phyloP scores from a whole-genome alignment of 1,140 invertebrate species.

The Colletes latitarsis region DNA sequence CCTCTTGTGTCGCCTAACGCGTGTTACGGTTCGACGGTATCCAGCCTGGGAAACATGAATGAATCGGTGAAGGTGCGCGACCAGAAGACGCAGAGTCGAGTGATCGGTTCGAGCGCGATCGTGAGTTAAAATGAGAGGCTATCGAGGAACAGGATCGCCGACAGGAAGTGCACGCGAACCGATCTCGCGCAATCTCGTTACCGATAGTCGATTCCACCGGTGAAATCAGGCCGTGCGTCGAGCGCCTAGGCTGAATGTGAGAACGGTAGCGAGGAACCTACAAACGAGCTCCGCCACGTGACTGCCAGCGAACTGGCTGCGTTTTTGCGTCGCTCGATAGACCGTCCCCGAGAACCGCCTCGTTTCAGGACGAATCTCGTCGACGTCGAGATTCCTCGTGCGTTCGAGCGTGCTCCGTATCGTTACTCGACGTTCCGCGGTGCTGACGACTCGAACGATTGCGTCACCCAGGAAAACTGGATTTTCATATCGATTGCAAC shows the following conservation, averaged over 20 bases:
- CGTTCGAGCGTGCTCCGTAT: neutral
- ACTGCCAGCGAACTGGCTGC: conserved; percentile 19
- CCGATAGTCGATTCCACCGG: conserved; percentile 38
- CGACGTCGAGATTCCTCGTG: neutral
- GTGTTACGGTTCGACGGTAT: neutral
- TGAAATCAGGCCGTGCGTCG: conserved; percentile 55
- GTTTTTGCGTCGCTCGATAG: conserved; percentile 33
- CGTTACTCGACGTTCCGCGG: neutral
- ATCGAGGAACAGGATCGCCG: neutral
- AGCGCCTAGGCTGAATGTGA: conserved; percentile 33
- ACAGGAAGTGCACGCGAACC: conserved; percentile 34
- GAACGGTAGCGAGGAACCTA: conserved; percentile 39
- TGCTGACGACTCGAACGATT: neutral
- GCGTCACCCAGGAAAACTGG: neutral
- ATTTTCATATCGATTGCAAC: no score
- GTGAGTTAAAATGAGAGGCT: neutral
- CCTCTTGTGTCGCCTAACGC: no score
- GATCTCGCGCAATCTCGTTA: conserved; percentile 45
- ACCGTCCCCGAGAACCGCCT: neutral
- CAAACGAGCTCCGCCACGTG: conserved; percentile 50
- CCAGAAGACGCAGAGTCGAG: no score
- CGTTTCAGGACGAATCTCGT: neutral
- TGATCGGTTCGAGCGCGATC: neutral
- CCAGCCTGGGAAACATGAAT: no score
- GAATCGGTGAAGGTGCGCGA: no score